These are phyloP conservation scores for Cabera pusaria DNA, from an alignment of 2,888 invertebrate species.

Conservation along the genomic window DNA sequence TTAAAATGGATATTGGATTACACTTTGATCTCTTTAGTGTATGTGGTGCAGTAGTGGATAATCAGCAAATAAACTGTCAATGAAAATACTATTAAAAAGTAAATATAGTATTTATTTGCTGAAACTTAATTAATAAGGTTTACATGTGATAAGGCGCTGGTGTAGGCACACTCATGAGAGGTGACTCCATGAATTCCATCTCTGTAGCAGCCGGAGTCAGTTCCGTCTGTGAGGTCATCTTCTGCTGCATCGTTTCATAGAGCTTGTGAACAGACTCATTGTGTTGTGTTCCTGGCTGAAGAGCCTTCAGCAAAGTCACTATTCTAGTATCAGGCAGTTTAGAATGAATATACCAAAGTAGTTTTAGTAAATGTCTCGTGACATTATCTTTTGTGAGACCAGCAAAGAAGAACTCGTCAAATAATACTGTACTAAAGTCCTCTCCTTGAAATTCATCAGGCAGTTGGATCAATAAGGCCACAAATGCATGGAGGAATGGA, in stretches of 20 bases:
- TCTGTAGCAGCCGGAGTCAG: slow-evolving; percentile 85
- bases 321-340: slow-evolving; percentile 91
- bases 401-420: slow-evolving; percentile 97
- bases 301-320: slow-evolving; percentile 90
- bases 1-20: too few species aligned
- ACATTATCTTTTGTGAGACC: slow-evolving; percentile 95
- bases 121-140: slow-evolving; percentile 16
- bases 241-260: slow-evolving; percentile 90
- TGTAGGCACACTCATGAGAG: slow-evolving; percentile 92
- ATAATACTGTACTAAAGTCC: slow-evolving; percentile 97
- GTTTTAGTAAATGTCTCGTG: slow-evolving; percentile 93
- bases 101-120: slow-evolving; percentile 34
- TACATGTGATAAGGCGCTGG: slow-evolving; percentile 87
- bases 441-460: slow-evolving; percentile 96
- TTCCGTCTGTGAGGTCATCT: slow-evolving; percentile 89
- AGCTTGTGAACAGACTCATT: slow-evolving; percentile 92
- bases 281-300: slow-evolving; percentile 90
- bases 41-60: too few species aligned
- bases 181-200: slow-evolving; percentile 91
- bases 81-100: slow-evolving; percentile 31
- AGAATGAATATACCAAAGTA: slow-evolving; percentile 95
- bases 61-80: too few species aligned
- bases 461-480: slow-evolving; percentile 92
- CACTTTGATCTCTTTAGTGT: too few species aligned
- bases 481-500: slow-evolving; percentile 96